Evolutionary conservation across 1,140 invertebrate species (phyloP).

Genomic region (Heliconius melpomene): DNA sequence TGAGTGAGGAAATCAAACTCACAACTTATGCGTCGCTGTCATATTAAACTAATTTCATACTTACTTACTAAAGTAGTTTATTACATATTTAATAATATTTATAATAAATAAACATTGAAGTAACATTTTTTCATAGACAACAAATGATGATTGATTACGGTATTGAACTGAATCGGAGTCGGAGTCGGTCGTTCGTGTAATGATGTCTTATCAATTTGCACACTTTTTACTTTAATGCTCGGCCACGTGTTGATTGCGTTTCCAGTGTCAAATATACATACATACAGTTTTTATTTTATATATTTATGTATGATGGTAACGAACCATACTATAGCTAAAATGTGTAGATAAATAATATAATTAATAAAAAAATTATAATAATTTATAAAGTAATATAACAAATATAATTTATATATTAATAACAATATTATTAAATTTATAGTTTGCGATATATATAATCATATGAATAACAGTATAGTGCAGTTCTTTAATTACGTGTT

Average conservation of each 20-base stretch:
- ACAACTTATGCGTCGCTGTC: neutral
- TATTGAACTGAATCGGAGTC: conserved; percentile 9
- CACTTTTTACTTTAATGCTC: conserved; percentile 44
- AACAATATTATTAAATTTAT: too few relatives aligned
- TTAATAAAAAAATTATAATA: too few relatives aligned
- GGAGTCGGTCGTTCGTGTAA: conserved; percentile 6
- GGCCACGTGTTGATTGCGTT: conserved; percentile 21
- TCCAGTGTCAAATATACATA: neutral
- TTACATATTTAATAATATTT: neutral
- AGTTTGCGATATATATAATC: too few relatives aligned
- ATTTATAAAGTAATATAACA: too few relatives aligned
- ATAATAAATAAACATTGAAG: neutral
- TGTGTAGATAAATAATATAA: too few relatives aligned
- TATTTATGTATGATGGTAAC: neutral
- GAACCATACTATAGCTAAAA: too few relatives aligned
- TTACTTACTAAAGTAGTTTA: neutral
- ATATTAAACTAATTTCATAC: too few relatives aligned
- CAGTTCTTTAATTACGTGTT: too few relatives aligned
- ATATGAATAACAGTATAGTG: too few relatives aligned
- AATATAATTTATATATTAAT: too few relatives aligned
- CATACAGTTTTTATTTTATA: neutral
- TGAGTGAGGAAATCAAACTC: neutral
- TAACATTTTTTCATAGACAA: conserved; percentile 2
- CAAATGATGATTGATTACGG: conserved; percentile 37
- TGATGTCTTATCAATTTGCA: conserved; percentile 51